Percentiles rank a stretch among this genome's conserved stretches.
These are phyloP conservation scores for Cololabis saira DNA, from an alignment of 2,113 vertebrate genomes.

Conservation along the genomic window DNA sequence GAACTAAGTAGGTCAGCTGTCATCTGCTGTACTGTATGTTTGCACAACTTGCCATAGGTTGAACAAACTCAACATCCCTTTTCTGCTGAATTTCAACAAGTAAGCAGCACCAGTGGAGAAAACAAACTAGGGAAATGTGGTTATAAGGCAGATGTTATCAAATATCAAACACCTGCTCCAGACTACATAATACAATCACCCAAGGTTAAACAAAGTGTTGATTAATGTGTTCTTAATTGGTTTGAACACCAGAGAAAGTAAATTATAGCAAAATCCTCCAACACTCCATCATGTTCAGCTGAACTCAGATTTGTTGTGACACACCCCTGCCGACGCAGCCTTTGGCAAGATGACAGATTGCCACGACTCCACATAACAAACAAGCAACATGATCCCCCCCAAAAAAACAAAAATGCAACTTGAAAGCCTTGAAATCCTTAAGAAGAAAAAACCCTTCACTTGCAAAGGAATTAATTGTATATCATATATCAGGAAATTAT, in stretches of 20 bases:
- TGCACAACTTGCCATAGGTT: no score
- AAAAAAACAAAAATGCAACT: no score
- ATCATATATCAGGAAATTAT: not conserved
- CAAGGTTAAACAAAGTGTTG: slow-evolving; percentile 30
- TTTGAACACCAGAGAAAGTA: slow-evolving; percentile 23
- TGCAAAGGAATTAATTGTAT: not conserved
- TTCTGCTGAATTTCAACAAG: no score
- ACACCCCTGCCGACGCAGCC: slow-evolving; percentile 26
- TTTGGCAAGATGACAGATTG: slow-evolving; percentile 40
- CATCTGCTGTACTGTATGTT: no score
- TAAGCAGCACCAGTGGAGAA: no score
- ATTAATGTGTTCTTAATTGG: slow-evolving; percentile 47
- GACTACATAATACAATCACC: not conserved
- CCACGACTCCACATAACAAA: not conserved
- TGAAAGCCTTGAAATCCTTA: not conserved
- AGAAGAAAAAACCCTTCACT: not conserved
- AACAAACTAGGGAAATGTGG: not conserved
- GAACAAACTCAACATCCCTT: no score
- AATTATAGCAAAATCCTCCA: slow-evolving; percentile 15
- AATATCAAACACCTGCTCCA: not conserved
- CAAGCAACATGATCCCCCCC: not conserved
- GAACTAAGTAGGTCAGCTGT: no score
- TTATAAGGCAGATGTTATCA: slow-evolving; percentile 10
- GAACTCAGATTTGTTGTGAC: slow-evolving; percentile 48
- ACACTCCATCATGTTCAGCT: slow-evolving; percentile 39